These are phyloP conservation scores for Sepiola atlantica DNA, from an alignment of 2,888 invertebrate species.

Conservation along the genomic window DNA sequence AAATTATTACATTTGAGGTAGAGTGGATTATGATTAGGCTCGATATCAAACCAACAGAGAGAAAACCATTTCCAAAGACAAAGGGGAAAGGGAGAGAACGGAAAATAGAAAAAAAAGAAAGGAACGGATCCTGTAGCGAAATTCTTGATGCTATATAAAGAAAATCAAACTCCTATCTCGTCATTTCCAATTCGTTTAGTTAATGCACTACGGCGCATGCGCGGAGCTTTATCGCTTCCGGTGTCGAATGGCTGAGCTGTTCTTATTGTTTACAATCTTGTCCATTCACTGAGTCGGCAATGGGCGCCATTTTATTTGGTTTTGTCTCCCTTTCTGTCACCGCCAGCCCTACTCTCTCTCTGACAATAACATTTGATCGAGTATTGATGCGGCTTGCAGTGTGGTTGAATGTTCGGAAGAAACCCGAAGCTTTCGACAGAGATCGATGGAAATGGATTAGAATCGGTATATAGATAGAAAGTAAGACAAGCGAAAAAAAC, in stretches of 20 bases:
- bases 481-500: too few species aligned
- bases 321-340: background rate
- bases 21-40: too few species aligned
- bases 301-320: background rate
- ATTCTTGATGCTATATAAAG: background rate
- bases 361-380: background rate
- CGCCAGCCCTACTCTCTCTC: background rate
- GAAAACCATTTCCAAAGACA: background rate
- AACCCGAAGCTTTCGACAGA: too few species aligned
- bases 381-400: background rate
- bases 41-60: background rate
- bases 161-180: background rate
- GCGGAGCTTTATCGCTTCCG: constrained; percentile 20
- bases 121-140: background rate
- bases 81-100: background rate
- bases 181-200: background rate
- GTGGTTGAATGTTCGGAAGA: background rate
- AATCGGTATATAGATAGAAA: too few species aligned
- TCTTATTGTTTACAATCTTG: background rate
- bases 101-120: background rate
- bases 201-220: background rate
- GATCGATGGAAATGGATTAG: too few species aligned
- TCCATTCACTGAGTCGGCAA: background rate
- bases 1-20: too few species aligned
- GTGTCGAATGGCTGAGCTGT: constrained; percentile 1